Base-by-base conservation (phyloP, 2,797 vertebrate genomes). In the Pseudotriccus pelzelni region DNA sequence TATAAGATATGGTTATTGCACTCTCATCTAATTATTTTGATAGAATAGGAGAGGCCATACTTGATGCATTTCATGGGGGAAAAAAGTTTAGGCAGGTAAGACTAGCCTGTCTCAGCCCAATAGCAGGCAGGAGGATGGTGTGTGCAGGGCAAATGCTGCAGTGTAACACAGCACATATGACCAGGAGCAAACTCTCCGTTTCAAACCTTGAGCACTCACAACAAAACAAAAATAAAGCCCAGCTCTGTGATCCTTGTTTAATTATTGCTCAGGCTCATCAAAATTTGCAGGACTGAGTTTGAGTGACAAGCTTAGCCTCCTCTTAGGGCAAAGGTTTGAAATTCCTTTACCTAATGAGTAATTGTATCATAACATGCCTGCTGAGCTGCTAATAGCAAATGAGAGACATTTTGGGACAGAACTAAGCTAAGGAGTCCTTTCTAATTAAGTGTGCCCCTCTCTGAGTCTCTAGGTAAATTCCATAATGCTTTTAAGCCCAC, bases 331-430 rank as follows among this genome's bases (percentile, higher is more conserved):
- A 95, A 93, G 87, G 91, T 87, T 96, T 90, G 94, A 95, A 96
- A 97, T 97, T 95, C 96, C 86, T 96, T 96, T 89, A 93, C 90
- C 77, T 94, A 93, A 94, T 89, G 92, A 95, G 83, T 96, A 95
- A 94, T 96, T 93, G 84, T 96, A 90, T 95, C 95, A 94, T 85
- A 87, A 56, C 74, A 63, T 3, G 28, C 94, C 95, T 36, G 58
- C 89, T 91, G 79, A 74, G 94, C 72, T 73, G 63, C 74, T 94
- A 72, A 93, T 66, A 84, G 74, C 58, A 88, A 96, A 90, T 24
- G 39, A 90, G 81, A 73, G 77, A 64, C 50, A 44, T 39, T 90
- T 79, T 15, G 91, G 74, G 67, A 58, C 64, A 84, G 69, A 74
- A 86, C 67, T 74, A 94, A 84, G 47, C 19, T 39, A 52, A 43